Percentiles rank a stretch among this genome's conserved stretches.
These are phyloP conservation scores for Triplophysa rosa DNA, from an alignment of 2,113 vertebrate genomes.

Conservation along the genomic window DNA sequence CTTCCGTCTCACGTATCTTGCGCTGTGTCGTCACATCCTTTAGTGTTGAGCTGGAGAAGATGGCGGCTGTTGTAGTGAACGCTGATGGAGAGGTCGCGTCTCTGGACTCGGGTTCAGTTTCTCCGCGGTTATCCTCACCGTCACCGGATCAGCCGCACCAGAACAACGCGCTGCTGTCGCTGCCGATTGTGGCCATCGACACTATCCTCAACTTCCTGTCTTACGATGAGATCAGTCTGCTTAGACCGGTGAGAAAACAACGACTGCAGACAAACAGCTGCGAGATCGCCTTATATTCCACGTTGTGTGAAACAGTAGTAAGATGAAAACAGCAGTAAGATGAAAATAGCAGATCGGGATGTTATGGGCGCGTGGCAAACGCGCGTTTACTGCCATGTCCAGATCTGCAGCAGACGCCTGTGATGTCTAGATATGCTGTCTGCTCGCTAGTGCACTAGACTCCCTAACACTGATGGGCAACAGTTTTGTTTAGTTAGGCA, in stretches of 20 bases:
- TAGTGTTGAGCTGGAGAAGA: slow-evolving; percentile 68
- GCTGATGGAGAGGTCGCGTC: slow-evolving; percentile 71
- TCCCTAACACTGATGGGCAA: neutral
- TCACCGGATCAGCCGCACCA: slow-evolving; percentile 83
- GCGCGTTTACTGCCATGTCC: neutral
- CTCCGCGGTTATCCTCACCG: slow-evolving; percentile 68
- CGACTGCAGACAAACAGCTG: neutral
- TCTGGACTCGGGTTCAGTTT: slow-evolving; percentile 66
- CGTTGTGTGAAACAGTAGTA: neutral
- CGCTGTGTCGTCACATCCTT: slow-evolving; percentile 71
- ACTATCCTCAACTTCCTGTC: slow-evolving; percentile 89
- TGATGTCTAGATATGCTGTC: neutral
- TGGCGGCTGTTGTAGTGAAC: slow-evolving; percentile 75
- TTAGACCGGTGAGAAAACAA: slow-evolving; percentile 88
- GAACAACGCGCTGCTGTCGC: slow-evolving; percentile 90
- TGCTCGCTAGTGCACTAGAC: neutral
- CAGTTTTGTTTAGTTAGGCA: no score
- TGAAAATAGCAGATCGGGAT: neutral
- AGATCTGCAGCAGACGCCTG: neutral
- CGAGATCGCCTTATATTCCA: neutral
- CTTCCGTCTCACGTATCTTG: neutral
- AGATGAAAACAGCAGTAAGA: neutral
- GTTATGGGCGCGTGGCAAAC: neutral
- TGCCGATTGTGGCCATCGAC: slow-evolving; percentile 95
- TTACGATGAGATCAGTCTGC: slow-evolving; percentile 95